Conservation (phyloP, 2,113 vertebrate genomes). For the Eulemur macaco region DNA sequence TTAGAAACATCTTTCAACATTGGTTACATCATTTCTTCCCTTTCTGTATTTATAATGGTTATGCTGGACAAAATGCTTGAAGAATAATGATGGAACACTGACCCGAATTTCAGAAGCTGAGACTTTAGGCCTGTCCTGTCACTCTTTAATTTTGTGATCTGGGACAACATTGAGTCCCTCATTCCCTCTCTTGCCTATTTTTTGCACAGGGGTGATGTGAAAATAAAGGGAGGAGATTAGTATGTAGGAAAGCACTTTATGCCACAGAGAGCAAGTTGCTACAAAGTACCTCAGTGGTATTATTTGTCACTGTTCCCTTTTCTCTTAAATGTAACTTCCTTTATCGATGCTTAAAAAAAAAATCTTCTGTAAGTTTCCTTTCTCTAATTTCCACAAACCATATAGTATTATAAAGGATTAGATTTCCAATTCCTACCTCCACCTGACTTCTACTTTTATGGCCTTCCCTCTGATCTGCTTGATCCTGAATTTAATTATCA, state of each 20-base stretch:
- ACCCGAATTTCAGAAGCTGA: not conserved
- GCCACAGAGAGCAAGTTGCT: constrained; percentile 32
- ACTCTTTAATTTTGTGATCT: not conserved
- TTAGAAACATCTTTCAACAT: not conserved
- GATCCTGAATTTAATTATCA: constrained; percentile 76
- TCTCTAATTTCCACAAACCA: constrained; percentile 37
- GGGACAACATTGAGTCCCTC: not conserved
- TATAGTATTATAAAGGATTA: constrained; percentile 52
- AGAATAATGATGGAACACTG: not conserved
- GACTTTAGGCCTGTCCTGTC: not conserved
- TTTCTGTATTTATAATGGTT: not conserved
- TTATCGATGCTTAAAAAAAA: constrained; percentile 61
- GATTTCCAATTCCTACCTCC: constrained; percentile 52
- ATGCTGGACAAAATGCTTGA: not conserved
- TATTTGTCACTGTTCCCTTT: constrained; percentile 56
- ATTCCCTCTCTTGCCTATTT: not conserved
- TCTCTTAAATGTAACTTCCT: constrained; percentile 64
- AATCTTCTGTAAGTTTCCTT: not conserved
- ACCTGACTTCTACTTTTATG: not conserved
- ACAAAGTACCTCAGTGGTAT: constrained; percentile 36
- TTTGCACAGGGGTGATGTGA: not conserved
- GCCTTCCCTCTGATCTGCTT: constrained; percentile 65
- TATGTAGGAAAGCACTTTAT: not conserved
- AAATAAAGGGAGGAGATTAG: not conserved
- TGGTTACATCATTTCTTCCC: not conserved